phyloP scores from a whole-genome alignment of 2,113 vertebrate species.

The Hucho hucho region DNA sequence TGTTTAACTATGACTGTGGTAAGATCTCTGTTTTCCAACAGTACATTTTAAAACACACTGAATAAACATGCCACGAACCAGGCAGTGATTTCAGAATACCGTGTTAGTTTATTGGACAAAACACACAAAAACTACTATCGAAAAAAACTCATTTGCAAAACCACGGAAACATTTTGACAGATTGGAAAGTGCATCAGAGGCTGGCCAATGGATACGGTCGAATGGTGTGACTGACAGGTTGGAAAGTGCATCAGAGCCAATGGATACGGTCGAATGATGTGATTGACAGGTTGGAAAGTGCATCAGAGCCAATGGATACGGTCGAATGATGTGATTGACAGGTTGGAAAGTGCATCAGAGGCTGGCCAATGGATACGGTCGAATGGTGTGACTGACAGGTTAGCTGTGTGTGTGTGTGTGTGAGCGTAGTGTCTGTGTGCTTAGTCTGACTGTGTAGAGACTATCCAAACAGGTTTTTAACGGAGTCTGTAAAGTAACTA shows the following conservation, averaged over 20 bases:
- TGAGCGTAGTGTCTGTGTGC: background rate
- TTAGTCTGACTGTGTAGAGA: background rate
- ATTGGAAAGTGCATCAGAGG: conserved; percentile 62
- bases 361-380: too few relatives aligned
- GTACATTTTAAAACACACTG: too few relatives aligned
- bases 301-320: too few relatives aligned
- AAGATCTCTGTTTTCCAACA: too few relatives aligned
- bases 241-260: conserved; percentile 66
- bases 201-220: background rate
- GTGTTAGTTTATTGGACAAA: conserved; percentile 61
- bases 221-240: background rate
- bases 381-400: too few relatives aligned
- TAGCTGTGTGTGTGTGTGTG: background rate
- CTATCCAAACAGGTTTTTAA: too few relatives aligned
- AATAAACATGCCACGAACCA: too few relatives aligned
- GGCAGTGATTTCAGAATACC: too few relatives aligned
- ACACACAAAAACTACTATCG: conserved; percentile 26
- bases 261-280: conserved; percentile 7
- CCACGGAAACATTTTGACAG: conserved; percentile 31
- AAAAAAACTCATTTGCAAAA: conserved; percentile 49
- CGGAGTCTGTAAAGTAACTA: background rate
- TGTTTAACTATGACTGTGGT: too few relatives aligned
- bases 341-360: conserved; percentile 62
- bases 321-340: too few relatives aligned
- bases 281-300: background rate